Evolutionary conservation across 1,140 invertebrate genomes (phyloP).

Genomic region (Maconellicoccus hirsutus): DNA sequence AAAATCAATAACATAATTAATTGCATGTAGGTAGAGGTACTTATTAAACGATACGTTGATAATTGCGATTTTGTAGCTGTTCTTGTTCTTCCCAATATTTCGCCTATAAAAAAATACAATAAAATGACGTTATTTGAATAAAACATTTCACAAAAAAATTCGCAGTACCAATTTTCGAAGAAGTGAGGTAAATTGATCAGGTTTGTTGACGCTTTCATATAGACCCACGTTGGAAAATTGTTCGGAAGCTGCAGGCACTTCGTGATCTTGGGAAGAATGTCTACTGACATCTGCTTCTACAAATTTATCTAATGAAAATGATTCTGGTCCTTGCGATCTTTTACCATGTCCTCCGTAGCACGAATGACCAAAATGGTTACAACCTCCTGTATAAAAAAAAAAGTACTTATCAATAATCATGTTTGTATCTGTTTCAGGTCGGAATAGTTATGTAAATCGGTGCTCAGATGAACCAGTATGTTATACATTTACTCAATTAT

Average conservation of each 20-base stretch:
- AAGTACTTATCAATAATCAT: too few relatives aligned
- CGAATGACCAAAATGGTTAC: conserved; percentile 49
- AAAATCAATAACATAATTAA: too few relatives aligned
- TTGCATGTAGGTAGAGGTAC: too few relatives aligned
- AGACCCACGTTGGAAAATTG: neutral
- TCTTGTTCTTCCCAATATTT: too few relatives aligned
- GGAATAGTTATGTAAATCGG: neutral
- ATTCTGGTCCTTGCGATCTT: conserved; percentile 36
- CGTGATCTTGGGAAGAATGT: neutral
- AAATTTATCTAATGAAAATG: neutral
- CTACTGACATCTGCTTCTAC: neutral
- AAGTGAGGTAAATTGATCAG: neutral
- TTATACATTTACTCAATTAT: too few relatives aligned
- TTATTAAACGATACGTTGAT: too few relatives aligned
- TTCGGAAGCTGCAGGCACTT: neutral
- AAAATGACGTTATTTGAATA: neutral
- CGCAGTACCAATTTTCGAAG: neutral
- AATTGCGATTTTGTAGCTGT: too few relatives aligned
- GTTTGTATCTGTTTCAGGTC: too few relatives aligned
- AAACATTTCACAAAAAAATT: neutral
- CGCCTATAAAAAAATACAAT: neutral
- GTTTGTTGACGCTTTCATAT: neutral
- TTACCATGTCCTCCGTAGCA: conserved; percentile 56
- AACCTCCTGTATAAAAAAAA: conserved; percentile 39
- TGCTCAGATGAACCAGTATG: too few relatives aligned